Conservation (phyloP, 1,140 invertebrate species). For the Caenorhabditis inopinata region DNA sequence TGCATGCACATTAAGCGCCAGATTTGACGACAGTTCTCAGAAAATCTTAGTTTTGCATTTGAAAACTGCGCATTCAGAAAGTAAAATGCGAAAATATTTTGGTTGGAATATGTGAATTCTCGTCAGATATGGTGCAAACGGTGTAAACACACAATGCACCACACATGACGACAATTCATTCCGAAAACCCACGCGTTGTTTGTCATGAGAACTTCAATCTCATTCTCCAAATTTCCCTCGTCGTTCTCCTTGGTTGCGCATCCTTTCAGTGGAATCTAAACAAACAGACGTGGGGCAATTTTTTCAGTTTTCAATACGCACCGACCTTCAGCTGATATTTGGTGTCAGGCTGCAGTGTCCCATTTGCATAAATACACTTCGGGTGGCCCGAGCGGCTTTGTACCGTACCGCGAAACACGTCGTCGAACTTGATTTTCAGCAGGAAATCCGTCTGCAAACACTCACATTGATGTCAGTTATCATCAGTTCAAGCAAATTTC, state of each 20-base stretch:
- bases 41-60: too few species aligned
- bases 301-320: neutral
- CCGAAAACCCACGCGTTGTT: conserved; percentile 49
- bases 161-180: too few species aligned
- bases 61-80: too few species aligned
- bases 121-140: too few species aligned
- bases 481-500: too few species aligned
- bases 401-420: conserved; percentile 57
- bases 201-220: conserved; percentile 56
- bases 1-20: too few species aligned
- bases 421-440: conserved; percentile 57
- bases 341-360: conserved; percentile 57
- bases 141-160: too few species aligned
- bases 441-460: conserved; percentile 62
- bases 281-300: neutral
- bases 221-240: conserved; percentile 64
- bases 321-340: conserved; percentile 61
- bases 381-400: conserved; percentile 62
- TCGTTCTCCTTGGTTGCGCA: conserved; percentile 59
- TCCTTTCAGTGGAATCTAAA: conserved; percentile 60
- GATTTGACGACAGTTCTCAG: too few species aligned
- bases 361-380: conserved; percentile 65
- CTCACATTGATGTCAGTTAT: too few species aligned
- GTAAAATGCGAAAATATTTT: too few species aligned
- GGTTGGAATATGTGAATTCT: too few species aligned